These are phyloP conservation scores for Corvus hawaiiensis DNA, from an alignment of 2,113 vertebrate genomes.

Conservation along the genomic window DNA sequence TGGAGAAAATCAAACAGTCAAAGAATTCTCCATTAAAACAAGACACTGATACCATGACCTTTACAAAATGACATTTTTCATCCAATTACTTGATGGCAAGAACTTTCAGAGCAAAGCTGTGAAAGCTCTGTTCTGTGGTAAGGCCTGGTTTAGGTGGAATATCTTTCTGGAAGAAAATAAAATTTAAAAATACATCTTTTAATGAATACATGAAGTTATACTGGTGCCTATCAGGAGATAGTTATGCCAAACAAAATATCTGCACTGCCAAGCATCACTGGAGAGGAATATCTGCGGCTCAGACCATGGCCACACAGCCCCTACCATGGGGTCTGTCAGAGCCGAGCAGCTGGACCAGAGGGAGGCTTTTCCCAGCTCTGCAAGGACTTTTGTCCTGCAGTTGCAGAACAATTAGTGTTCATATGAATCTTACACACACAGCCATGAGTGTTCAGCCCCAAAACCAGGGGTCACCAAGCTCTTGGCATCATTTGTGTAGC, in stretches of 20 bases:
- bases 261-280: background rate
- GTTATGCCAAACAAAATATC: background rate
- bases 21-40: background rate
- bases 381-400: background rate
- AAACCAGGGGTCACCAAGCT: background rate
- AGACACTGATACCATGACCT: background rate
- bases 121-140: background rate
- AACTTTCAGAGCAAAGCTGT: background rate
- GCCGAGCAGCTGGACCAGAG: background rate
- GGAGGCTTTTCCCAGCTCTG: background rate
- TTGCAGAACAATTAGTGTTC: background rate
- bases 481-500: background rate
- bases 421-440: background rate
- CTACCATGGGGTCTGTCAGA: accelerated
- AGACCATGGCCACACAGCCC: background rate
- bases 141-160: background rate
- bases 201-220: background rate
- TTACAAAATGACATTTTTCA: background rate
- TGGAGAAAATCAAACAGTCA: background rate
- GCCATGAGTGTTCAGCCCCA: background rate
- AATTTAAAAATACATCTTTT: background rate
- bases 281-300: background rate
- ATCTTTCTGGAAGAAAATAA: background rate
- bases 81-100: background rate
- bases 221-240: background rate